Conservation (phyloP, 2,888 invertebrate species). For the Stegophylla sp. region DNA sequence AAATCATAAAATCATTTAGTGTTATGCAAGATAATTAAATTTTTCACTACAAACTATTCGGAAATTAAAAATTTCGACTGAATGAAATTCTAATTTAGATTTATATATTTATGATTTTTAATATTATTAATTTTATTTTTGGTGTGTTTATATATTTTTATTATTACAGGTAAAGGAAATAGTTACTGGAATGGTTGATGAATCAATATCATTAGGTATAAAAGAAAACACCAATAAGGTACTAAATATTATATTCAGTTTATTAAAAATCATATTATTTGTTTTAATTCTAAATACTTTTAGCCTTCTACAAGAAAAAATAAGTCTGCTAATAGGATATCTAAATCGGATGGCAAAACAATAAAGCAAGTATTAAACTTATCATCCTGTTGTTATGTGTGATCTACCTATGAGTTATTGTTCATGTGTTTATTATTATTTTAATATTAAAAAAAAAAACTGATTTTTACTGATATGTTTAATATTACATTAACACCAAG, state of each 20-base stretch:
- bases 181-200: neutral
- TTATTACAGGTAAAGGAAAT: neutral
- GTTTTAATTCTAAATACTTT: neutral
- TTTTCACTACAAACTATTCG: too few relatives aligned
- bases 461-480: too few relatives aligned
- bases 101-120: neutral
- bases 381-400: too few relatives aligned
- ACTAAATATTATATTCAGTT: neutral
- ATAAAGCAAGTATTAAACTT: neutral
- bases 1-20: too few relatives aligned
- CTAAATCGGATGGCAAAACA: neutral
- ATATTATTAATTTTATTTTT: neutral
- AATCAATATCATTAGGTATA: neutral
- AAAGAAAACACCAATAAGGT: constrained; percentile 5
- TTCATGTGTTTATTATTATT: too few relatives aligned
- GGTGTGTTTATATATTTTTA: neutral
- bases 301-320: constrained; percentile 8
- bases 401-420: too few relatives aligned
- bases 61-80: too few relatives aligned
- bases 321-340: neutral
- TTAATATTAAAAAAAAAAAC: too few relatives aligned
- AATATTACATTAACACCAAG: too few relatives aligned
- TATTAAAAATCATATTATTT: neutral
- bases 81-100: too few relatives aligned
- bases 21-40: too few relatives aligned